phyloP scores from a whole-genome alignment of 1,140 invertebrate genomes.

The Caerostris extrusa region DNA sequence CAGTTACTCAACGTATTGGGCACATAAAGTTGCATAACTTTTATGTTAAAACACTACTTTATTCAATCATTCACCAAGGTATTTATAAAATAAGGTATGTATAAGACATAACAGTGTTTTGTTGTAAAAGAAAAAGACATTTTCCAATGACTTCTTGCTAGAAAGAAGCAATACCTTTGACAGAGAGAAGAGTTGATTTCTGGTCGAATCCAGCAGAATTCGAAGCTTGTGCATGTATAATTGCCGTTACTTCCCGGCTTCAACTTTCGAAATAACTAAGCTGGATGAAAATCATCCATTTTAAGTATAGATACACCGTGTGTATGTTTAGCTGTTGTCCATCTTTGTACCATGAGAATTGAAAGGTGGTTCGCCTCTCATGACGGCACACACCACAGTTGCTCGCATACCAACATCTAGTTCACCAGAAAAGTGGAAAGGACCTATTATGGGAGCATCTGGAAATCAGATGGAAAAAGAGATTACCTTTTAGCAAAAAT shows the following conservation, averaged over 20 bases:
- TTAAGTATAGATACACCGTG: neutral
- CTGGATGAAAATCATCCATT: conserved; percentile 2
- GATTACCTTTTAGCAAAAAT: too few relatives aligned
- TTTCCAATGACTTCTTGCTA: too few relatives aligned
- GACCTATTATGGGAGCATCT: neutral
- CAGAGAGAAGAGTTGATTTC: conserved; percentile 59
- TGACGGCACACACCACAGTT: conserved; percentile 82
- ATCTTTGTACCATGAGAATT: conserved; percentile 78
- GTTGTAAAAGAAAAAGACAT: too few relatives aligned
- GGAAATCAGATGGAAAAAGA: neutral
- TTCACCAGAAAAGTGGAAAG: conserved; percentile 58
- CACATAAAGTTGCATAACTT: too few relatives aligned
- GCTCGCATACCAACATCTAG: conserved; percentile 84
- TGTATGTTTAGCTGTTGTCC: neutral
- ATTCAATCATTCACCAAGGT: too few relatives aligned
- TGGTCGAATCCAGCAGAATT: conserved; percentile 29
- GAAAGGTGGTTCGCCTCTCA: conserved; percentile 71
- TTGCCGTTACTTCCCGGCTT: conserved; percentile 47
- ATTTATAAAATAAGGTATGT: too few relatives aligned
- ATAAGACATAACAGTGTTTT: too few relatives aligned
- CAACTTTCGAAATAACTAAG: conserved; percentile 12
- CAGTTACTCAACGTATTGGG: too few relatives aligned
- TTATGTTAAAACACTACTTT: too few relatives aligned
- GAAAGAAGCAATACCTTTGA: conserved; percentile 59
- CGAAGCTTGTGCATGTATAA: conserved; percentile 50